These are phyloP conservation scores for Meteorus colon DNA, from an alignment of 2,888 invertebrate genomes.

Conservation along the genomic window DNA sequence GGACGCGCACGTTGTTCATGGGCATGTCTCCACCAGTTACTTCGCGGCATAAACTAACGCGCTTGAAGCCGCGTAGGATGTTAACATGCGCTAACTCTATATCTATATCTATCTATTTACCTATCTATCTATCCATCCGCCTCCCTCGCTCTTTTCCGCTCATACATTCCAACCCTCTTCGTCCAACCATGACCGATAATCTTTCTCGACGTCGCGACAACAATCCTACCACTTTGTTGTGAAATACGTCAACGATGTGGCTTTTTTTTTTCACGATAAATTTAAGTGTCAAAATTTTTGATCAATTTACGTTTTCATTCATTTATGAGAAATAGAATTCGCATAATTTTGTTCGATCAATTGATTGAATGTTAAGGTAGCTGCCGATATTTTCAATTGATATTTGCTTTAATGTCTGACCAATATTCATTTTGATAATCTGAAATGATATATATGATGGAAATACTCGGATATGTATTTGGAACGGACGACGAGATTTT, in stretches of 20 bases:
- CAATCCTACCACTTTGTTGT: constrained; percentile 43
- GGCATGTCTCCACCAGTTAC: constrained; percentile 57
- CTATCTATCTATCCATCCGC: neutral
- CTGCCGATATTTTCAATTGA: too few relatives aligned
- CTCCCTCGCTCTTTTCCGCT: neutral
- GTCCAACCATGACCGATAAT: constrained; percentile 40
- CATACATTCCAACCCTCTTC: neutral
- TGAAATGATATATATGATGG: too few relatives aligned
- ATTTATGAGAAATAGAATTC: too few relatives aligned
- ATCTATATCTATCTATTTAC: constrained; percentile 4
- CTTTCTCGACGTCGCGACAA: constrained; percentile 43
- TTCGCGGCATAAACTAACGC: constrained; percentile 51
- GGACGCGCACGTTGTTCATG: constrained; percentile 54
- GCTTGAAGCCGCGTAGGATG: constrained; percentile 45
- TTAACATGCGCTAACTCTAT: constrained; percentile 36
- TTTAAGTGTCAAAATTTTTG: neutral
- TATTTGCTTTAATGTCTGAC: too few relatives aligned
- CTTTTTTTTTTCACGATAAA: neutral
- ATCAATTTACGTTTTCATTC: neutral
- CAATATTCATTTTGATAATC: too few relatives aligned
- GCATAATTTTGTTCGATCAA: too few relatives aligned
- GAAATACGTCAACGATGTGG: constrained; percentile 37
- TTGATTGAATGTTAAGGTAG: too few relatives aligned
- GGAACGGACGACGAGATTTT: too few relatives aligned
- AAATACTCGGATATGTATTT: too few relatives aligned